Evolutionary conservation across 2,113 vertebrate genomes (phyloP).

Genomic region (Xenopus tropicalis): DNA sequence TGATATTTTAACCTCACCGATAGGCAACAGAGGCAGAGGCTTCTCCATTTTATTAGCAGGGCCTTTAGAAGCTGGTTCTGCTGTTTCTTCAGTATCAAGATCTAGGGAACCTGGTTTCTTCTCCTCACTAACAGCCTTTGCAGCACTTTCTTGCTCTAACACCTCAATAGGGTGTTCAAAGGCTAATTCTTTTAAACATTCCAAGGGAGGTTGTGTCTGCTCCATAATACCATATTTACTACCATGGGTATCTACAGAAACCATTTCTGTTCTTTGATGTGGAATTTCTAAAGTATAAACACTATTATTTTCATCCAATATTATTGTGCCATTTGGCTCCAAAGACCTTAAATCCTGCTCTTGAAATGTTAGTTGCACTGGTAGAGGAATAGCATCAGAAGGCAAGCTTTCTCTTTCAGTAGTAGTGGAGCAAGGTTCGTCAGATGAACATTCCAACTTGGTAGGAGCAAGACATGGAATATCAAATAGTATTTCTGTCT

Average conservation of each 20-base stretch:
- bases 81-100: too few relatives aligned
- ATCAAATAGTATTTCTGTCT: slow-evolving; percentile 21
- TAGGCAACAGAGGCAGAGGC: neutral
- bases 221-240: too few relatives aligned
- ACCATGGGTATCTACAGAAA: too few relatives aligned
- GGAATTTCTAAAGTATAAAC: too few relatives aligned
- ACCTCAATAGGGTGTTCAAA: too few relatives aligned
- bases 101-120: too few relatives aligned
- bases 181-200: too few relatives aligned
- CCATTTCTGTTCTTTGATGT: too few relatives aligned
- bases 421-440: neutral
- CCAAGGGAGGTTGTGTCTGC: too few relatives aligned
- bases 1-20: neutral
- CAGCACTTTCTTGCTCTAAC: too few relatives aligned
- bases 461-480: neutral
- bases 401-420: neutral
- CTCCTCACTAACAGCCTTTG: too few relatives aligned
- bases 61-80: neutral
- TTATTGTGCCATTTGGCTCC: neutral
- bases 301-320: too few relatives aligned
- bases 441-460: neutral
- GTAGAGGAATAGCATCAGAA: neutral
- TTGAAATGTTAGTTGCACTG: neutral
- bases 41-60: neutral
- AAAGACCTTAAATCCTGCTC: neutral